phyloP scores from a whole-genome alignment of 2,888 invertebrate genomes.

The Tricholauxania praeusta region DNA sequence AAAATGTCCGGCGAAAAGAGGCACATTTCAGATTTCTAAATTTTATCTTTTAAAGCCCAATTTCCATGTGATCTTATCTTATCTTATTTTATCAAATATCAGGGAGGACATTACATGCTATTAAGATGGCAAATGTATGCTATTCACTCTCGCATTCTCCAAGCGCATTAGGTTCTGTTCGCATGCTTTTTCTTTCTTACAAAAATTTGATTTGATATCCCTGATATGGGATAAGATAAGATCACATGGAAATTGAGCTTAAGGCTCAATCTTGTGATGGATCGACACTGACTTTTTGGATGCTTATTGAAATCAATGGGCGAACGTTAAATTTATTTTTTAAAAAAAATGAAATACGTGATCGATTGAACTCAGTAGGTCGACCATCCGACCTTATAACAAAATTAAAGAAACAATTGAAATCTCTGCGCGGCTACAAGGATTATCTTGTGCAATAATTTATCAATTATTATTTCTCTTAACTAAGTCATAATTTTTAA shows the following conservation, averaged over 20 bases:
- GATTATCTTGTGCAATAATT: constrained; percentile 76
- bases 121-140: too few relatives aligned
- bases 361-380: constrained; percentile 84
- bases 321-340: constrained; percentile 82
- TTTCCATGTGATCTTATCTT: too few relatives aligned
- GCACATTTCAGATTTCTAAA: too few relatives aligned
- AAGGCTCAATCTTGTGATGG: constrained; percentile 75
- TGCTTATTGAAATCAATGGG: constrained; percentile 91
- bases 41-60: constrained; percentile 22
- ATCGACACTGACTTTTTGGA: constrained; percentile 77
- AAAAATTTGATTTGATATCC: too few relatives aligned
- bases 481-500: constrained; percentile 54
- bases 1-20: too few relatives aligned
- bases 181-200: too few relatives aligned
- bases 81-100: too few relatives aligned
- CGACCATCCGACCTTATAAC: constrained; percentile 85
- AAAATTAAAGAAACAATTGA: constrained; percentile 84
- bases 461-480: constrained; percentile 51
- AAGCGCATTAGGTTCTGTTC: too few relatives aligned
- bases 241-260: too few relatives aligned
- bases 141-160: too few relatives aligned
- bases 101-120: too few relatives aligned
- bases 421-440: constrained; percentile 78
- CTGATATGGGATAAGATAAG: too few relatives aligned
- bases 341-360: constrained; percentile 82